Conservation (phyloP, 2,888 invertebrate genomes). For the Hemistola chrysoprasaria region DNA sequence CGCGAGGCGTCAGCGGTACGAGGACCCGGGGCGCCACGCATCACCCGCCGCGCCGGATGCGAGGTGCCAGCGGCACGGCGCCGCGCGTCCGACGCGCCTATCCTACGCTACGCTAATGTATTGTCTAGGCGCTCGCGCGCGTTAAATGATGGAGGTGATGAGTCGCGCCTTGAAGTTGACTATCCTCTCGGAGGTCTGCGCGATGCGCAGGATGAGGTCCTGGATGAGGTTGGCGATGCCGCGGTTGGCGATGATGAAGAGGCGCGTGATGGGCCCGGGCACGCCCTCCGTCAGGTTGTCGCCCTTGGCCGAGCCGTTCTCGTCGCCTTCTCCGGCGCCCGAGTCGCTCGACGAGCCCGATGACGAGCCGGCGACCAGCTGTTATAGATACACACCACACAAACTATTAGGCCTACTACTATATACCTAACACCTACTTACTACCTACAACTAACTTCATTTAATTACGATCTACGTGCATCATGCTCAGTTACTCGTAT, state of each 20-base stretch:
- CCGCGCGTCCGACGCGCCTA: constrained; percentile 15
- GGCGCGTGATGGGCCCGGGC: constrained; percentile 92
- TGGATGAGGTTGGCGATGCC: constrained; percentile 93
- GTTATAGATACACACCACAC: constrained; percentile 26
- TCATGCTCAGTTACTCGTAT: too few species aligned
- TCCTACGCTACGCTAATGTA: constrained; percentile 52
- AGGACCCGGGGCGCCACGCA: constrained; percentile 14
- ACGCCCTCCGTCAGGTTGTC: constrained; percentile 90
- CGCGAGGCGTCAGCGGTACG: too few species aligned
- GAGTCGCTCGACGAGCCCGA: constrained; percentile 81
- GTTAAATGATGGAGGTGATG: constrained; percentile 94
- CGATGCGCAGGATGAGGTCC: constrained; percentile 93
- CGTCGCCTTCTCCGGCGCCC: constrained; percentile 74
- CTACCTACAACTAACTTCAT: too few species aligned
- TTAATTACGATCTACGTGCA: too few species aligned
- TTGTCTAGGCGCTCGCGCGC: constrained; percentile 53
- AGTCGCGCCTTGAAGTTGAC: constrained; percentile 96
- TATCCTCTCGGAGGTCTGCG: constrained; percentile 94
- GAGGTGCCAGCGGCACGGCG: constrained; percentile 2
- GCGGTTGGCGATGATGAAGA: constrained; percentile 93
- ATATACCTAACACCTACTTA: too few species aligned
- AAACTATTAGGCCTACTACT: too few species aligned
- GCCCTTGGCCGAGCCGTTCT: constrained; percentile 81
- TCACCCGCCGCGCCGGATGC: background rate
- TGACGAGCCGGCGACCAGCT: constrained; percentile 89